Evolutionary conservation across 2,888 invertebrate genomes (phyloP), one percentile per base, ranked within the genome.

Genomic region (Sinotaia quadrata): DNA sequence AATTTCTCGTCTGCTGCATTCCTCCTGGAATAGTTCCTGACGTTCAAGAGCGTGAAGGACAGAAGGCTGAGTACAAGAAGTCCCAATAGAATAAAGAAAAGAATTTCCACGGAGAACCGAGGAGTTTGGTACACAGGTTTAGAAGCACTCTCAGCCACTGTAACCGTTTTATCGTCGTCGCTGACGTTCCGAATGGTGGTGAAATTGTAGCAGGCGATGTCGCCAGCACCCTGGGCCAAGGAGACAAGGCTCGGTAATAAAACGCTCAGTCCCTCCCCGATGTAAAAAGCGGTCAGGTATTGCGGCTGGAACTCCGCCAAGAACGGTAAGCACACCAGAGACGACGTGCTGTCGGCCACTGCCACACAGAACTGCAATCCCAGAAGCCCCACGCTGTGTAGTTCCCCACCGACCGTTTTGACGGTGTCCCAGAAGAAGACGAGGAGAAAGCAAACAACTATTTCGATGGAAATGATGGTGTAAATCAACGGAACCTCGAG

Each of bases 261-360:
- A 0, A 95, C 95, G 72, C 87, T 86, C 34, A 87, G 77, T 2
- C 86, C 86, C 62, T 83, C 84, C 10, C 84, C 84, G 5, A 83
- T 92, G 73, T 95, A 92, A 86, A 94, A 95, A 0, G 94, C 94
- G 1, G 93, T 92, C 76, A 96, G 90, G 85, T 95, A 96, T 59
- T 91, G 90, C 68, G 92, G 92, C 34, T 87, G 85, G 85, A 93
- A 94, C 77, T 86, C 79, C 1, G 89, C 91, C 91, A 96, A 92
- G 87, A 93, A 95, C 5, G 95, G 95, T 89, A 95, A 92, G 85
- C 94, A 96, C 15, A 95, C 90, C 68, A 96, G 94, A 0, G 95
- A 94, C 76, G 94, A 94, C 24, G 94, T 94, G 86, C 95, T 94
- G 73, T 95, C 94, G n/a, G 94, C 93, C 36, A 93, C 87, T 18